A percentile compares a stretch with the other conserved stretches of the same genome.
phyloP scores from a whole-genome alignment of 2,113 vertebrate genomes.

The Grallaria varia region DNA sequence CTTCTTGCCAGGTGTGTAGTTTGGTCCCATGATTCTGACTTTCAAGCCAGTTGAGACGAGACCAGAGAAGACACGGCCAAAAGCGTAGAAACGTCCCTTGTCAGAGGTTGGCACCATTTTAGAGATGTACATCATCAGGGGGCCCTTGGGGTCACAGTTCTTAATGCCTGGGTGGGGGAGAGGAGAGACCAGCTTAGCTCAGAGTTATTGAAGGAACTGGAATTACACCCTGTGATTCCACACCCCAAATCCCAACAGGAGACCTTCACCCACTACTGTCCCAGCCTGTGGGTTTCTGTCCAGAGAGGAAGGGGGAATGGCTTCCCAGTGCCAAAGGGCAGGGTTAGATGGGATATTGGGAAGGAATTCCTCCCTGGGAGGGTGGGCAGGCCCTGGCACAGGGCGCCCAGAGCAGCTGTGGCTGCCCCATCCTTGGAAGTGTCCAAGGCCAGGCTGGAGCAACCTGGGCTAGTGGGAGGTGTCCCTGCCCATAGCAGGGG shows the following conservation, averaged over 20 bases:
- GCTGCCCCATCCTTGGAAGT: fast-evolving
- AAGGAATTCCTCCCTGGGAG: not conserved
- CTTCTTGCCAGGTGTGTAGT: constrained; percentile 93
- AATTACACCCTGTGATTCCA: fast-evolving
- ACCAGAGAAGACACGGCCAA: constrained; percentile 94
- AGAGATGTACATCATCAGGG: constrained; percentile 98
- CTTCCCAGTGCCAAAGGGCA: not conserved
- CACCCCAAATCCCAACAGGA: fast-evolving
- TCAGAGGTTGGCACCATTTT: constrained; percentile 97
- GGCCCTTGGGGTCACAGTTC: constrained; percentile 92
- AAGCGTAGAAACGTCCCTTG: constrained; percentile 96
- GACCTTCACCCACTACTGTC: not conserved
- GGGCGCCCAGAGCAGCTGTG: not conserved
- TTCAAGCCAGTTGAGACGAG: constrained; percentile 89
- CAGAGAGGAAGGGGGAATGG: not conserved
- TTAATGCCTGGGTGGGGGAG: constrained; percentile 80
- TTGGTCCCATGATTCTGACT: constrained; percentile 96
- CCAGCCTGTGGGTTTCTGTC: not conserved
- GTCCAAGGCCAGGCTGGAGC: fast-evolving
- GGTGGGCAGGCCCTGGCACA: fast-evolving
- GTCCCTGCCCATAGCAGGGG: not conserved
- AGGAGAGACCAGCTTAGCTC: not conserved
- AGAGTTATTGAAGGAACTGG: fast-evolving
- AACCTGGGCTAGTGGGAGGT: fast-evolving
- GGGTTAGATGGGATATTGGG: fast-evolving